Base-by-base conservation (phyloP, 2,113 vertebrate genomes). In the Neolamprologus variostigma region DNA sequence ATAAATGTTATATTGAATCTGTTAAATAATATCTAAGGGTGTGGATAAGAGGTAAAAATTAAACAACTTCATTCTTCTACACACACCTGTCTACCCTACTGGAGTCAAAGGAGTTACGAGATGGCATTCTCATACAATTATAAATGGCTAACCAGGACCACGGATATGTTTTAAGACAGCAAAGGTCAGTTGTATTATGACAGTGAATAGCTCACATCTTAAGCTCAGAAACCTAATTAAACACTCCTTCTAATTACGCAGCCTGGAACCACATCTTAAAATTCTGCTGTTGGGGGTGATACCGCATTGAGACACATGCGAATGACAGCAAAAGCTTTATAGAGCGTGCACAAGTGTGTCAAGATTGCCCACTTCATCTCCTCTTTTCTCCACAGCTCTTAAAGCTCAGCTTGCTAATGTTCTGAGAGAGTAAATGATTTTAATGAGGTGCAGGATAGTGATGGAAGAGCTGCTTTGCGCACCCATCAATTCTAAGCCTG, bases 141-240 rank as follows among this genome's bases (percentile, higher is more conserved):
- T 14, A 85, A 81, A 84, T 17, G 17, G 12, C 13, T 42, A 78
- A 87, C 66, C 4, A n/a, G 6, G 31, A 55, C 80, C 84, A 45
- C 35, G 80, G 66, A 78, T 54, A 57, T 84, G 47, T 86, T 85
- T 80, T 9, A 45, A 83, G 33, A 85, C 61, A 73, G 31, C 86
- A 90, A 91, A 88, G 90, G 94, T 94, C 90, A 92, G 80, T 78
- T 83, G 51, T 86, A 86, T 89, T 91, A 87, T 94, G 89, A 88
- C 90, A 89, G 89, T 61, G 83, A 93, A 85, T 84, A 61, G 47
- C 82, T 85, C 80, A 59, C 78, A 4, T 45, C 82, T 87, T 87
- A 61, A 92, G 78, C 81, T 88, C 82, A 91, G 80, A 88, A 79
- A 90, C 68, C 21, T 82, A 92, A 90, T 95, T 93, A 94, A 94